These are phyloP conservation scores for Timandra comae DNA, from an alignment of 2,888 invertebrate genomes.

Conservation along the genomic window DNA sequence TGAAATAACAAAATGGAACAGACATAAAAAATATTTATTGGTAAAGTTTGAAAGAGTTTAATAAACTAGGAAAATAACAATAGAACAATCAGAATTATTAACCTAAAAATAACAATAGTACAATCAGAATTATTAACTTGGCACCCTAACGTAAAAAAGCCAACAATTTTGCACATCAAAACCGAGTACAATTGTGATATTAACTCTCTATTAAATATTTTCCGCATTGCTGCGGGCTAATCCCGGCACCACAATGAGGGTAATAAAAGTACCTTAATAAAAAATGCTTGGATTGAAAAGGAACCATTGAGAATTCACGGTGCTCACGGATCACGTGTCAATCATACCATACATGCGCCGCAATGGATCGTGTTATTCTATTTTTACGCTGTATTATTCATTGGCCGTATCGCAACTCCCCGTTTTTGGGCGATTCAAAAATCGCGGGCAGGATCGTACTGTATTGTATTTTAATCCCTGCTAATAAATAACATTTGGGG, in stretches of 20 bases:
- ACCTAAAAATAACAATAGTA: slow-evolving; percentile 8
- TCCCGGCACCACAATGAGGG: slow-evolving; percentile 52
- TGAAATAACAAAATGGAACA: too few relatives aligned
- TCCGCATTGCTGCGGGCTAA: slow-evolving; percentile 58
- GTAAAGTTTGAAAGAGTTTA: slow-evolving; percentile 2
- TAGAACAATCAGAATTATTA: slow-evolving; percentile 28
- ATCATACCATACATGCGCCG: slow-evolving; percentile 59
- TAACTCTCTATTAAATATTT: slow-evolving; percentile 64
- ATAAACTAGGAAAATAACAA: slow-evolving; percentile 24
- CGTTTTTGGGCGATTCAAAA: slow-evolving; percentile 46
- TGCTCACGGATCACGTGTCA: slow-evolving; percentile 66
- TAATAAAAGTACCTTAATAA: slow-evolving; percentile 59
- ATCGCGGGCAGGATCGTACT: slow-evolving; percentile 28
- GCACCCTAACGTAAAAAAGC: slow-evolving; percentile 32
- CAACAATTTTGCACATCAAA: slow-evolving; percentile 31
- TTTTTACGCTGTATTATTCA: slow-evolving; percentile 67
- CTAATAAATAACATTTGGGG: slow-evolving; percentile 37
- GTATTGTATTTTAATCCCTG: slow-evolving; percentile 43
- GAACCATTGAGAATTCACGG: slow-evolving; percentile 50
- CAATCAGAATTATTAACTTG: slow-evolving; percentile 26
- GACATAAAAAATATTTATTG: too few relatives aligned
- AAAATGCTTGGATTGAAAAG: slow-evolving; percentile 43
- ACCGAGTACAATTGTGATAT: slow-evolving; percentile 42
- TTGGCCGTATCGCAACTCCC: slow-evolving; percentile 60
- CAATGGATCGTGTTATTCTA: slow-evolving; percentile 66